Conservation (phyloP, 2,888 invertebrate species). For the Sphaerophoria rueppellii region DNA sequence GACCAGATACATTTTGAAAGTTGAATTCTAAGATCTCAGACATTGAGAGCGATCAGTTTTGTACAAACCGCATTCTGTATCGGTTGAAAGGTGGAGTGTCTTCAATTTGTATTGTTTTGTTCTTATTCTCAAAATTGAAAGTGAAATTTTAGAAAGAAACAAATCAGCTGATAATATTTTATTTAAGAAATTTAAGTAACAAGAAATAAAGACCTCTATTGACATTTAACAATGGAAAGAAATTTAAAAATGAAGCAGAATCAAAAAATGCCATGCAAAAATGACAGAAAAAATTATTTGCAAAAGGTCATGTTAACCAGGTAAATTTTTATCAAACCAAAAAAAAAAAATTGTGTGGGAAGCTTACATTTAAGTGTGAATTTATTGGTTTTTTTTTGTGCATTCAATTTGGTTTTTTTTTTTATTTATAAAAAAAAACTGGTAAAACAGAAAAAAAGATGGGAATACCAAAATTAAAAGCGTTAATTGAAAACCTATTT, state of each 20-base stretch:
- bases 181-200: too few relatives aligned
- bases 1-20: constrained; percentile 26
- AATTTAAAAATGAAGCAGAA: constrained; percentile 78
- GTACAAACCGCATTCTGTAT: constrained; percentile 79
- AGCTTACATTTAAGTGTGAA: background rate
- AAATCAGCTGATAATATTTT: constrained; percentile 11
- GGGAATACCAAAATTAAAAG: background rate
- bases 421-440: background rate
- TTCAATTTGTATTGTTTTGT: constrained; percentile 10
- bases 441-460: background rate
- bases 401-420: background rate
- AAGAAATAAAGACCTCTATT: background rate
- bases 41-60: constrained; percentile 80
- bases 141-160: constrained; percentile 1
- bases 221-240: constrained; percentile 77
- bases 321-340: constrained; percentile 74
- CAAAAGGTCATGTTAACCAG: constrained; percentile 82
- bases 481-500: constrained; percentile 7
- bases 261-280: constrained; percentile 80
- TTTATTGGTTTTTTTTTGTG: background rate
- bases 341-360: background rate
- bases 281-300: constrained; percentile 81
- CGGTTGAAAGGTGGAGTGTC: constrained; percentile 75
- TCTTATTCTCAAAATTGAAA: constrained; percentile 2
- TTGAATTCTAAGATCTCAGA: constrained; percentile 45